A percentile compares a stretch with the other conserved stretches of the same genome.
Conservation (phyloP, 2,113 vertebrate genomes). For the Lethenteron reissneri region DNA sequence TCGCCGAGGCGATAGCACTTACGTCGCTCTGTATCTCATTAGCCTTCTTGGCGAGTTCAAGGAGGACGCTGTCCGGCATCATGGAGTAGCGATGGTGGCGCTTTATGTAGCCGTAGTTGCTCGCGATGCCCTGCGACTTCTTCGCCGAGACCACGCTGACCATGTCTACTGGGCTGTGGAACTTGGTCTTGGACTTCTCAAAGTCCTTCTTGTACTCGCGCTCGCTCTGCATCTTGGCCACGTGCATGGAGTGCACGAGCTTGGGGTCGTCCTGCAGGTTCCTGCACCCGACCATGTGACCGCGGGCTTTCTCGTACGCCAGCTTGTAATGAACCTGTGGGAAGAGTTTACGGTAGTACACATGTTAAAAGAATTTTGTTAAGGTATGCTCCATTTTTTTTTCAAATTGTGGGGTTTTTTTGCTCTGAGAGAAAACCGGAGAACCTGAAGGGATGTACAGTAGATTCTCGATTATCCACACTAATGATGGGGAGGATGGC, state of each 20-base stretch:
- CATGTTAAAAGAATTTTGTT: too few relatives aligned
- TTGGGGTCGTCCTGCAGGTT: slow-evolving; percentile 37
- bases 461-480: too few relatives aligned
- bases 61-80: slow-evolving; percentile 38
- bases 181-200: slow-evolving; percentile 30
- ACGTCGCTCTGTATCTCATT: slow-evolving; percentile 43
- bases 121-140: slow-evolving; percentile 27
- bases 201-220: slow-evolving; percentile 33
- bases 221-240: slow-evolving; percentile 38
- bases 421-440: too few relatives aligned
- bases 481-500: too few relatives aligned
- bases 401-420: too few relatives aligned
- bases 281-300: slow-evolving; percentile 37
- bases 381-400: too few relatives aligned
- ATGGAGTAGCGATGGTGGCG: slow-evolving; percentile 31
- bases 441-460: too few relatives aligned
- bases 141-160: slow-evolving; percentile 26
- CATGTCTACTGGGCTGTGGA: slow-evolving; percentile 29
- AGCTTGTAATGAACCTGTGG: slow-evolving; percentile 29
- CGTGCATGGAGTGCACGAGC: slow-evolving; percentile 40
- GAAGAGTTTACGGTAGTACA: not conserved
- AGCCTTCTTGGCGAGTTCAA: slow-evolving; percentile 33
- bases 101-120: slow-evolving; percentile 27
- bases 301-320: slow-evolving; percentile 32
- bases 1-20: slow-evolving; percentile 15